Base-by-base conservation (phyloP, 2,888 invertebrate genomes). In the Mesochorus sp. region DNA sequence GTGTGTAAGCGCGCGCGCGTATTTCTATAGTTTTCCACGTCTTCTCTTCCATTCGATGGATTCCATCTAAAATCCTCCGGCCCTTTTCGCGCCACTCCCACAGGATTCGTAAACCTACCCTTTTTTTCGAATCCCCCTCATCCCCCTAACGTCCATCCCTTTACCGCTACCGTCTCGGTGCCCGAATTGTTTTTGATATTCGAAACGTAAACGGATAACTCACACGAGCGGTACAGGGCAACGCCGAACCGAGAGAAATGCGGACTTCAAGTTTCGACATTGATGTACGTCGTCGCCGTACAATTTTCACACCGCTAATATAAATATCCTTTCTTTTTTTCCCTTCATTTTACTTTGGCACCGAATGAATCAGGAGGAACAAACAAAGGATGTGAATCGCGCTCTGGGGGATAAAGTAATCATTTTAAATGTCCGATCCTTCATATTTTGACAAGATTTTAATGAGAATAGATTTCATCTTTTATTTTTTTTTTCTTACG, bases 121-220 rank as follows among this genome's bases (percentile, higher is more conserved):
- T 85, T 85, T 83, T 77, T 80, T 76, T 44, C 44, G 3, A 17
- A 8, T 44, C 26, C 44, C 3, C 31, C 51, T 26, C 24, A 6
- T 28, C 31, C 49, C 42, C 34, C 2, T 47, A 8, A 31, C 66
- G 49, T 28, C 34, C 21, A 34, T 6, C 57, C 42, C 42, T 59
- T 21, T 61, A 73, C 61, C 82, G 74, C 77, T 80, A 76, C 80
- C 71, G 81, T 76, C 77, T 74, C 76, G 74, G 59, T 70, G 80
- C 80, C 61, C 76, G 80, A 85, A 86, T 87, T 86, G 86, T 87
- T 87, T 87, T 87, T 86, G 85, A 86, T 86, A 86, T 86, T 86
- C 82, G 86, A 84, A 85, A 85, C 85, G 84, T n/a, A 84, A 87
- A 86, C 83, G 84, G 82, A 77, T 80, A 66, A 76, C 64, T 64